A percentile compares a stretch with the other conserved stretches of the same genome.
Conservation (phyloP, 2,888 invertebrate species). For the Eledona agricola region DNA sequence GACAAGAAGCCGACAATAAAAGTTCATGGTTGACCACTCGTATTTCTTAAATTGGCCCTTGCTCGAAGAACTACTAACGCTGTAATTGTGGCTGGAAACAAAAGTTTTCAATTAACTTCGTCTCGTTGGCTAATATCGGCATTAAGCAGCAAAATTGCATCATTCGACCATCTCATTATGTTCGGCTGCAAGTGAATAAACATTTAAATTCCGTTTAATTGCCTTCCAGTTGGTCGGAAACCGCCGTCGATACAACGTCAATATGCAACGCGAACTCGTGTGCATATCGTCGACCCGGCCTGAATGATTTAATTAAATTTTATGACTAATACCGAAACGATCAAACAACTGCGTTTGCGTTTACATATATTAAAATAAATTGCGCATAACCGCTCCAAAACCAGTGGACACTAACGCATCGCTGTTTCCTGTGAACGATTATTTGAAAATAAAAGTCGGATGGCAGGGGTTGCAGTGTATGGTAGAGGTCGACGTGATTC, state of each 20-base stretch:
- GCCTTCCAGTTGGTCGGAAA: constrained; percentile 7
- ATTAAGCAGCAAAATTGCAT: too few species aligned
- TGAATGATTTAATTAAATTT: constrained; percentile 20
- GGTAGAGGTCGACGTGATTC: constrained; percentile 18
- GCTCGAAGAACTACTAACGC: neutral
- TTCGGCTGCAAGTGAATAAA: constrained; percentile 1
- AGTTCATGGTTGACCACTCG: constrained; percentile 7
- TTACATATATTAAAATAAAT: constrained; percentile 14
- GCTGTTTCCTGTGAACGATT: constrained; percentile 21
- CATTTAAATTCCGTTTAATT: constrained; percentile 11
- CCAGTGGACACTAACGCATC: too few species aligned
- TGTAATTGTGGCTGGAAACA: too few species aligned
- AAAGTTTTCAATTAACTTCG: too few species aligned
- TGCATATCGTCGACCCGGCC: neutral
- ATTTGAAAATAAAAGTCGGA: constrained; percentile 1
- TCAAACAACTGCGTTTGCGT: constrained; percentile 8
- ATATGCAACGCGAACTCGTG: constrained; percentile 5
- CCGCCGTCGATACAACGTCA: constrained; percentile 10
- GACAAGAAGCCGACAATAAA: neutral
- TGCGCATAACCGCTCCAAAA: constrained; percentile 6
- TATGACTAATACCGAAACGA: constrained; percentile 13
- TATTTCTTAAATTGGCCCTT: neutral
- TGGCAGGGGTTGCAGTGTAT: constrained; percentile 3
- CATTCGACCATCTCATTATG: too few species aligned
- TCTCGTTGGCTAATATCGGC: too few species aligned